phyloP scores from a whole-genome alignment of 2,113 vertebrate species.

The Oceanites oceanicus region DNA sequence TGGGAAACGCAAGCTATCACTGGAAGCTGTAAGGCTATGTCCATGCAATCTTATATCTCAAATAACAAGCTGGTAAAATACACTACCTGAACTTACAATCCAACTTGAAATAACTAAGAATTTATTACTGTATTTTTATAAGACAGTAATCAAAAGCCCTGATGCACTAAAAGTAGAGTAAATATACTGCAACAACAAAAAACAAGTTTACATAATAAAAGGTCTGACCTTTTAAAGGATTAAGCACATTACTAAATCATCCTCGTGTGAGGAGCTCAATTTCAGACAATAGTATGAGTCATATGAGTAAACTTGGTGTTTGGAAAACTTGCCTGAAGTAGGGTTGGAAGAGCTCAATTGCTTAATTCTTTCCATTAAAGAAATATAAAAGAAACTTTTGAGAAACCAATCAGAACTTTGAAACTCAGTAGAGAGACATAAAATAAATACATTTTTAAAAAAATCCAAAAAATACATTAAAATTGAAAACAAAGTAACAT shows the following conservation, averaged over 20 bases:
- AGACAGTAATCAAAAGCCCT: background rate
- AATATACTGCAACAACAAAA: background rate
- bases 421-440: background rate
- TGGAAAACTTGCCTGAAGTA: slow-evolving; percentile 2
- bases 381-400: background rate
- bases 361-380: background rate
- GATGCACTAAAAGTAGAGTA: background rate
- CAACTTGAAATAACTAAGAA: background rate
- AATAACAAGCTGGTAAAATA: background rate
- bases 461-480: background rate
- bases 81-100: background rate
- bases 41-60: background rate
- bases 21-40: background rate
- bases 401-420: background rate
- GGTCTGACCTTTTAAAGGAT: slow-evolving; percentile 49
- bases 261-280: background rate
- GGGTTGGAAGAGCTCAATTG: background rate
- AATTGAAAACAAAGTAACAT: background rate
- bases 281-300: slow-evolving; percentile 54
- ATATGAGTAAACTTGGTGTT: background rate
- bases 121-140: background rate
- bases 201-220: slow-evolving; percentile 39
- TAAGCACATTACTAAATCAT: slow-evolving; percentile 33
- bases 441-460: background rate
- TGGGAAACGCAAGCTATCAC: background rate